Percentiles rank a stretch among this genome's conserved stretches.
phyloP scores from a whole-genome alignment of 2,113 vertebrate genomes.

The Procavia capensis region DNA sequence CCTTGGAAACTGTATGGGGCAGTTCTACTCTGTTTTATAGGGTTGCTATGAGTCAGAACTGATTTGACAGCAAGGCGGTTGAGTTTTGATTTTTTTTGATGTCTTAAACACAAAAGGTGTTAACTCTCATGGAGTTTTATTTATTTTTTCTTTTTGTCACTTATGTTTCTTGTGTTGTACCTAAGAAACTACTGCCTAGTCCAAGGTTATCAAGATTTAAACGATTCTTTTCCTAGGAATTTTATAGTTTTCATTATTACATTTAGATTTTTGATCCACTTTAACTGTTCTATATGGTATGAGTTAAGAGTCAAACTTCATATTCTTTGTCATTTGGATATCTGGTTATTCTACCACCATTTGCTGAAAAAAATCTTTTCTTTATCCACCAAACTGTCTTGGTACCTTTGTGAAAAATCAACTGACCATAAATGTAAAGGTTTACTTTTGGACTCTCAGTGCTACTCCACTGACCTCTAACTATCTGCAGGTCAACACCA shows the following conservation, averaged over 20 bases:
- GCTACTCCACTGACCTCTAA: too few species aligned
- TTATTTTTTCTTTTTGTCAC: not conserved
- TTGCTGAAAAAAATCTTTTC: not conserved
- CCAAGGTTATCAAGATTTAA: not conserved
- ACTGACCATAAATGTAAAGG: not conserved
- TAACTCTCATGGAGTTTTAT: not conserved
- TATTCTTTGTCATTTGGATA: not conserved
- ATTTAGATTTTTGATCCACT: not conserved
- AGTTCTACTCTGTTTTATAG: too few species aligned
- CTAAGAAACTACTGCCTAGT: not conserved
- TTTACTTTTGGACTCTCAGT: too few species aligned
- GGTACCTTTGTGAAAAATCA: not conserved
- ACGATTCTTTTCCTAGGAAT: not conserved
- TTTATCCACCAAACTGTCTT: not conserved
- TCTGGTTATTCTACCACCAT: not conserved
- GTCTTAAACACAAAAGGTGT: not conserved
- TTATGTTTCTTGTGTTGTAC: not conserved
- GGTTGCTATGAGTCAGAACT: too few species aligned
- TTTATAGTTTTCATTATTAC: not conserved
- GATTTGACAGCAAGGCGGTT: too few species aligned
- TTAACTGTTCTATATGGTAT: not conserved
- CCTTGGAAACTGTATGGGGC: too few species aligned
- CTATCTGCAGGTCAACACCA: too few species aligned
- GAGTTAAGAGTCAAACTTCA: not conserved
- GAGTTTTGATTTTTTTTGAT: too few species aligned